Evolutionary conservation across 2,797 vertebrate genomes (phyloP), one percentile per base, ranked within the genome.

Genomic region (Chaetodon trifasciatus): DNA sequence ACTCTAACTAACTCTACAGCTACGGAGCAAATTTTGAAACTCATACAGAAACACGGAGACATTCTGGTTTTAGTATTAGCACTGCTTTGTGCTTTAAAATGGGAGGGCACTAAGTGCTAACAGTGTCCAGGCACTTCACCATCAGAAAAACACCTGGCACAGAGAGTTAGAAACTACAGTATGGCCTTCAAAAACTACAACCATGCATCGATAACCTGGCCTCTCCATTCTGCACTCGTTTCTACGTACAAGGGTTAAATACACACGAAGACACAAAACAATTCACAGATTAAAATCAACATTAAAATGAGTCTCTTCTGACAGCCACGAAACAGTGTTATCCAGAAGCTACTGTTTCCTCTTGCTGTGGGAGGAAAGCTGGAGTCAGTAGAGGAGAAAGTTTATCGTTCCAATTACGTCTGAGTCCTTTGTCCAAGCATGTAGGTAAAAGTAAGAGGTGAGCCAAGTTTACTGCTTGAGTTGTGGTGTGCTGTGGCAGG

Each of bases 191-290:
- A 88, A 78, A 91, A 86, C 89, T 94, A 94, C 82, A 91, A 93
- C 81, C 92, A 94, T 94, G 94, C 93, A 91, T 61, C 28, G 71
- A 89, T 89, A 87, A 83, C 86, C 79, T 76, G 90, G 79, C 92
- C 85, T 86, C 80, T 79, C 83, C 71, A 53, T 62, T 84, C 85
- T 82, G 83, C 89, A 87, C 86, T 73, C 39, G 21, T 65, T 91
- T 91, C 91, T 93, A 94, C 87, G 89, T 70, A 88, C 63, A 79
- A 65, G 71, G 88, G 88, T 89, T 90, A 91, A 91, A 91, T 88
- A 89, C 91, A 89, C 89, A 92, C 80, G 88, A 85, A 89, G 84
- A 95, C 91, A 93, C 84, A 92, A 92, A 92, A 92, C 81, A 68
- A 90, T 88, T 91, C 92, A 94, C 91, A 92, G 87, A 87, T 90